These are phyloP conservation scores for Heliconius ismenius DNA, from an alignment of 2,888 invertebrate species.

Conservation along the genomic window DNA sequence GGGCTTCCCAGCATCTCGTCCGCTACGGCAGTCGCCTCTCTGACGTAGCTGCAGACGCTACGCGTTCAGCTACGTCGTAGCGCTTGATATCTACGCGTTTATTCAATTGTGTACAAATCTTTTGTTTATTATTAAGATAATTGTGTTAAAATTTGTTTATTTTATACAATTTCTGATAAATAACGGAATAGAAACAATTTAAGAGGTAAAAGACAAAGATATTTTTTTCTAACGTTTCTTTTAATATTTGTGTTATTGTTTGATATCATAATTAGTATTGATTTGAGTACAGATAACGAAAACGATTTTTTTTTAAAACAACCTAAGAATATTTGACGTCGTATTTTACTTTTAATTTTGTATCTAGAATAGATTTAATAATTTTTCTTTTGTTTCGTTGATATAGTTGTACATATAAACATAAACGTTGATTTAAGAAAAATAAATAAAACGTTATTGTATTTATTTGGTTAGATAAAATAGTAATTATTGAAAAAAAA, in stretches of 20 bases:
- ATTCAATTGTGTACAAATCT: constrained; percentile 26
- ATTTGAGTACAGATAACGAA: constrained; percentile 27
- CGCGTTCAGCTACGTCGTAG: constrained; percentile 60
- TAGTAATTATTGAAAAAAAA: no score
- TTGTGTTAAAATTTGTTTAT: neutral
- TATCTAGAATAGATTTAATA: neutral
- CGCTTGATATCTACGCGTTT: constrained; percentile 56
- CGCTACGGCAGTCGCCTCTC: constrained; percentile 73
- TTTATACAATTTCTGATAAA: neutral
- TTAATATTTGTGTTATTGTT: constrained; percentile 17
- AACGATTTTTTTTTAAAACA: neutral
- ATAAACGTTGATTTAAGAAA: no score
- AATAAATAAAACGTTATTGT: no score
- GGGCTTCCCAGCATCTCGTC: constrained; percentile 62
- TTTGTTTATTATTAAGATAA: neutral
- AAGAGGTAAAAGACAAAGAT: neutral
- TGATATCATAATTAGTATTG: constrained; percentile 37
- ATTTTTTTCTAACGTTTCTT: neutral
- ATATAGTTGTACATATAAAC: neutral
- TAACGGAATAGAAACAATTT: neutral
- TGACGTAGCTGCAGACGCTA: constrained; percentile 66
- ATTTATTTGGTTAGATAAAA: no score
- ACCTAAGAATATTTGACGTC: neutral
- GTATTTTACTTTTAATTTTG: neutral
- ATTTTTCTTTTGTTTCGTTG: neutral